A percentile compares a stretch with the other conserved stretches of the same genome.
phyloP scores from a whole-genome alignment of 2,113 vertebrate species.

The Tautogolabrus adspersus region DNA sequence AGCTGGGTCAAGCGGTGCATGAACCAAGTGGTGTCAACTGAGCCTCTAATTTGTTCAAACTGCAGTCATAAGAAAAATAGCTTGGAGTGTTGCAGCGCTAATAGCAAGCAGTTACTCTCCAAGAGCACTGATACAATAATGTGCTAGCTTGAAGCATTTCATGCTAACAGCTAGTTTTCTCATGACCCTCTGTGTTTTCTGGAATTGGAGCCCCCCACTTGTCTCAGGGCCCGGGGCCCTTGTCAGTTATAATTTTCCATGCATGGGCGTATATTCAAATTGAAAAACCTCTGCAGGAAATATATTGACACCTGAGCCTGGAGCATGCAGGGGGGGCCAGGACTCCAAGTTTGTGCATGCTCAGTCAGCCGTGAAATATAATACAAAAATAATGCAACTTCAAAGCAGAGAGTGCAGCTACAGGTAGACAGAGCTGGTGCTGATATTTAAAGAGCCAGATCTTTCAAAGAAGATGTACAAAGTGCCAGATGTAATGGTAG shows the following conservation, averaged over 20 bases:
- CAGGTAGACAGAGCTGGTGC: constrained; percentile 1
- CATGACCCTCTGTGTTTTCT: constrained; percentile 48
- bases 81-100: constrained; percentile 32
- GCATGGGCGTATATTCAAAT: constrained; percentile 40
- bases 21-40: constrained; percentile 3
- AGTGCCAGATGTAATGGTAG: neutral
- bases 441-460: constrained; percentile 3
- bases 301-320: constrained; percentile 45
- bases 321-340: constrained; percentile 36
- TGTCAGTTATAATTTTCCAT: constrained; percentile 65
- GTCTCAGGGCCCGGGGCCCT: constrained; percentile 51
- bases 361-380: constrained; percentile 32
- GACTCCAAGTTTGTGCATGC: constrained; percentile 9
- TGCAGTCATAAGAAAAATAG: constrained; percentile 23
- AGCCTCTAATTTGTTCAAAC: constrained; percentile 55
- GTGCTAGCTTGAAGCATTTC: constrained; percentile 59
- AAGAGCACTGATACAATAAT: constrained; percentile 43
- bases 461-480: neutral
- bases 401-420: constrained; percentile 11
- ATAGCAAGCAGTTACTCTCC: constrained; percentile 28
- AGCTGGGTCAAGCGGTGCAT: constrained; percentile 26
- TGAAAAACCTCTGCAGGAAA: constrained; percentile 40
- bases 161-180: constrained; percentile 47
- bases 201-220: constrained; percentile 55
- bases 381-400: constrained; percentile 35